A percentile compares a stretch with the other conserved stretches of the same genome.
These are phyloP conservation scores for Heterocephalus glaber DNA, from an alignment of 2,113 vertebrate species.

Conservation along the genomic window DNA sequence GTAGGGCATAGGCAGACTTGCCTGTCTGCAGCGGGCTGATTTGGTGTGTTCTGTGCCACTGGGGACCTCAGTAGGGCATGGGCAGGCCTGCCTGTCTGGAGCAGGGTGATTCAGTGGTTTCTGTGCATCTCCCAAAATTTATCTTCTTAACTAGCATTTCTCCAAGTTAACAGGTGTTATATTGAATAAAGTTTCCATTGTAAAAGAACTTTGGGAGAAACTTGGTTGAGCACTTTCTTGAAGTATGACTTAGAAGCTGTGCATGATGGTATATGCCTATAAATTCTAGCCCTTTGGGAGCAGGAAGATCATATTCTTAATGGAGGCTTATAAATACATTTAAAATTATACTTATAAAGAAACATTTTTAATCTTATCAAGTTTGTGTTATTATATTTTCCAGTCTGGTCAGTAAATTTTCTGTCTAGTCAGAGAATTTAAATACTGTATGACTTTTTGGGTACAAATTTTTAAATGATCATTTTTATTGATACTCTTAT, in stretches of 20 bases:
- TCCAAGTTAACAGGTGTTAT: background rate
- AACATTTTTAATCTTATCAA: background rate
- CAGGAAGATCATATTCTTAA: background rate
- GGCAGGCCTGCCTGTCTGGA: too few relatives aligned
- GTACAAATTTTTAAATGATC: slow-evolving; percentile 9
- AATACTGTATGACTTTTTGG: background rate
- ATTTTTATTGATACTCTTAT: slow-evolving; percentile 13
- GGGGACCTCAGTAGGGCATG: too few relatives aligned
- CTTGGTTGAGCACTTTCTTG: background rate
- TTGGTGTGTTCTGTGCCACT: too few relatives aligned
- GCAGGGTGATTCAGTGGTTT: too few relatives aligned
- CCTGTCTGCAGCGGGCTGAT: too few relatives aligned
- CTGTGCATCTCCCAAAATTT: too few relatives aligned
- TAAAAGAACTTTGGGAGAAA: background rate
- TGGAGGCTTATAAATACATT: background rate
- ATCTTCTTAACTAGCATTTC: background rate
- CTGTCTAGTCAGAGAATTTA: background rate
- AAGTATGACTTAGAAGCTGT: background rate
- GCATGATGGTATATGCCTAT: background rate
- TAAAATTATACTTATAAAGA: slow-evolving; percentile 14
- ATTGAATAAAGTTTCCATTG: background rate
- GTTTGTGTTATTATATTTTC: slow-evolving; percentile 31
- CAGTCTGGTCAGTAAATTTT: background rate
- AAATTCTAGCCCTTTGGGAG: background rate
- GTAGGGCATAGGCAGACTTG: too few relatives aligned